Conservation (phyloP, 2,888 invertebrate species). For the Metacarcinus magister region DNA sequence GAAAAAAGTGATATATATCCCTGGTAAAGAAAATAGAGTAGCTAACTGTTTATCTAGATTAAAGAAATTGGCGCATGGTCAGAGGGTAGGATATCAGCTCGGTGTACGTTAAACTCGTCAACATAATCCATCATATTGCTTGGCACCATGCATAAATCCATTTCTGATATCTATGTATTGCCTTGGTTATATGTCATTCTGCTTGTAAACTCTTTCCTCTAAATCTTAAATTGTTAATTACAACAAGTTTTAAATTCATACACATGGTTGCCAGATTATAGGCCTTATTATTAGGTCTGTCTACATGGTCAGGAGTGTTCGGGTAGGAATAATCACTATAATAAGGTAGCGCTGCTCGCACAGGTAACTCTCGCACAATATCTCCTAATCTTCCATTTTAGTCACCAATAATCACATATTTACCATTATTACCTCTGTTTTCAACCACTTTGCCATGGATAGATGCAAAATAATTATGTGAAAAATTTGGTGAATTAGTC, state of each 20-base stretch:
- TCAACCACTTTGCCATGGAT: too few species aligned
- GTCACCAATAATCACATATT: not conserved
- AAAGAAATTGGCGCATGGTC: not conserved
- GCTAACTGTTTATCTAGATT: too few species aligned
- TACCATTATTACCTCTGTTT: too few species aligned
- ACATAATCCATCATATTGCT: not conserved
- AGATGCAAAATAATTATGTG: not conserved
- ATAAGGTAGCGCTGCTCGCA: too few species aligned
- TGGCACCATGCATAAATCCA: not conserved
- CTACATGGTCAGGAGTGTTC: not conserved
- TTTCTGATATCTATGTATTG: not conserved
- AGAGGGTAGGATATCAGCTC: not conserved
- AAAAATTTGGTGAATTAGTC: not conserved
- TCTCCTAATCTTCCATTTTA: not conserved
- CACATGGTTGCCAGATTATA: not conserved
- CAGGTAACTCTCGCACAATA: too few species aligned
- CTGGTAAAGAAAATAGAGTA: too few species aligned
- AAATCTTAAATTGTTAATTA: not conserved
- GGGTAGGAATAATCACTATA: constrained; percentile 4
- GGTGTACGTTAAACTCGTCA: not conserved
- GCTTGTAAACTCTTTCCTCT: not conserved
- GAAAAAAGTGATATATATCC: too few species aligned
- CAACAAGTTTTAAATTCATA: not conserved
- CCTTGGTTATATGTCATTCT: not conserved
- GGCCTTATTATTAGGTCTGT: not conserved